These are phyloP conservation scores for Hippotragus niger DNA, from an alignment of 2,113 vertebrate genomes.

Conservation along the genomic window DNA sequence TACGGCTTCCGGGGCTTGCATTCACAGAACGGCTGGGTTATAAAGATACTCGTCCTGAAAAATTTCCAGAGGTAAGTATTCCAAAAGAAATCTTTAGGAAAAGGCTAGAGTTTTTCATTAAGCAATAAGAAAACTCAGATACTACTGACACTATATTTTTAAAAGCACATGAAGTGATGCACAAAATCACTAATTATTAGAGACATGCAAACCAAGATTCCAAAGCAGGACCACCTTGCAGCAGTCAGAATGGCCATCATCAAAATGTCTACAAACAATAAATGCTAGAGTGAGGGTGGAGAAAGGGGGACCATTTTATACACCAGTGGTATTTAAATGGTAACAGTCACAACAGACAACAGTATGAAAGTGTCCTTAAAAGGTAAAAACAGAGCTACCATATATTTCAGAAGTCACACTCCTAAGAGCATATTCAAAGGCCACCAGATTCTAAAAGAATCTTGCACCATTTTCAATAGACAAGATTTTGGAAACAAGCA, in stretches of 20 bases:
- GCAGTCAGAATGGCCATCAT: background rate
- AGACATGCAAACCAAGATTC: background rate
- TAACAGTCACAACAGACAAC: background rate
- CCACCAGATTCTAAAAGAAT: background rate
- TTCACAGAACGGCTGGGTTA: background rate
- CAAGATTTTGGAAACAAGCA: background rate
- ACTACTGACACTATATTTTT: background rate
- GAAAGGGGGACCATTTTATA: background rate
- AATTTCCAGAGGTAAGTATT: background rate
- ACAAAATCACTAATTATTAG: background rate
- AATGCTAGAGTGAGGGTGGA: background rate
- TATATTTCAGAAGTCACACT: background rate
- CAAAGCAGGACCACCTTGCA: background rate
- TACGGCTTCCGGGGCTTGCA: accelerated
- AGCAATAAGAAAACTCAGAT: background rate
- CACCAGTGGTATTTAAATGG: background rate
- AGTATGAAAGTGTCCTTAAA: background rate
- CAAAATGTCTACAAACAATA: background rate
- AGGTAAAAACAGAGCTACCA: background rate
- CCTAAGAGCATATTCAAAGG: background rate
- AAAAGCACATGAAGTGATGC: background rate
- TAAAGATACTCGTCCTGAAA: background rate
- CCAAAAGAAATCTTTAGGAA: background rate
- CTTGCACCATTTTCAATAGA: background rate
- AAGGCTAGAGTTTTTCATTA: background rate